phyloP scores from a whole-genome alignment of 2,113 vertebrate genomes.

The Myiozetetes cayanensis region DNA sequence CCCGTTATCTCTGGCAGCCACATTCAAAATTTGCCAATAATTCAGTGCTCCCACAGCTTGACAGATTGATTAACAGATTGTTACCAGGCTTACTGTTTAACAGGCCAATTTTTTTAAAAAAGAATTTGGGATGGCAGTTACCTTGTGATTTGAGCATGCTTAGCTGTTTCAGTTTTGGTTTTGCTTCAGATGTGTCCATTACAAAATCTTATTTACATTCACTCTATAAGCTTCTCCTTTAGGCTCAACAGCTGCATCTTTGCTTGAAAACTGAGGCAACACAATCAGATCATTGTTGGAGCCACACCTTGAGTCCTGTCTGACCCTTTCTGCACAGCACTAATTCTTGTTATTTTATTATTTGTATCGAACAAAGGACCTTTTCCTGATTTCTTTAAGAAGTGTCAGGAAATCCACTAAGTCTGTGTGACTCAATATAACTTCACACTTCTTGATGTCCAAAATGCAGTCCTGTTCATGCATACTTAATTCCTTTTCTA shows the following conservation, averaged over 20 bases:
- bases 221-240: neutral
- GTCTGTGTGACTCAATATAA: neutral
- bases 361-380: neutral
- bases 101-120: neutral
- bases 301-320: neutral
- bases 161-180: constrained; percentile 4
- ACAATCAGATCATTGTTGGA: neutral
- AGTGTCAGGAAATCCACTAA: neutral
- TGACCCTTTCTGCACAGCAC: neutral
- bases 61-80: constrained; percentile 65
- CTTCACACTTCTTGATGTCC: neutral
- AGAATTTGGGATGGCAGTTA: neutral
- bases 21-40: constrained; percentile 32
- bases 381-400: neutral
- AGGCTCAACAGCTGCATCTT: neutral
- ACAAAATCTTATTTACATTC: neutral
- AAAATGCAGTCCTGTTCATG: neutral
- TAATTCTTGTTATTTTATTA: constrained; percentile 8
- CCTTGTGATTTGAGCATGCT: constrained; percentile 6
- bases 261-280: neutral
- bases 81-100: constrained; percentile 40
- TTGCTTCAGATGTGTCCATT: neutral
- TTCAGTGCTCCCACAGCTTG: constrained; percentile 33
- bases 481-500: neutral
- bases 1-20: neutral